phyloP scores from a whole-genome alignment of 2,797 vertebrate species.

The Hyperoplus immaculatus region DNA sequence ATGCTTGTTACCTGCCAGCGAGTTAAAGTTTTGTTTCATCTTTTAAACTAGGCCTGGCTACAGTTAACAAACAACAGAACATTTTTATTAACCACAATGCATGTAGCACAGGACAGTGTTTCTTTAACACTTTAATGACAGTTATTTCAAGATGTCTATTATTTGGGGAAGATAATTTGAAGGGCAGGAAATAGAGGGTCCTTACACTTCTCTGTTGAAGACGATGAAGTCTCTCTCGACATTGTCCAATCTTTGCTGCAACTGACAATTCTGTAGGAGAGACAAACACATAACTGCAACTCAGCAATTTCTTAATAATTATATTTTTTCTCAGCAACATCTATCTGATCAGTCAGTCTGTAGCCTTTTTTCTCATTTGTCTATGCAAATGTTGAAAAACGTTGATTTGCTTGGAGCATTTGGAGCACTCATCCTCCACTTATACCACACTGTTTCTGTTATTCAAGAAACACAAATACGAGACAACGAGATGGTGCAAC shows the following conservation, averaged over 20 bases:
- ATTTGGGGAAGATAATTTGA: background rate
- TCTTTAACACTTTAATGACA: background rate
- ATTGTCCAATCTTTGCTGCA: constrained; percentile 93
- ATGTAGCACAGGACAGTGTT: background rate
- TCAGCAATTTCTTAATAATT: background rate
- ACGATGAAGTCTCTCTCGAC: constrained; percentile 96
- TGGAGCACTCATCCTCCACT: too few relatives aligned
- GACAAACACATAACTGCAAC: constrained; percentile 33
- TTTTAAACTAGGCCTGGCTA: background rate
- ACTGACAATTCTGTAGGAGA: constrained; percentile 87
- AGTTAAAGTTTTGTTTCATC: background rate
- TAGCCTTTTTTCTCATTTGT: too few relatives aligned
- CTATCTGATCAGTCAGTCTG: too few relatives aligned
- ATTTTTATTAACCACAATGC: background rate
- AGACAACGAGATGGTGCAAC: too few relatives aligned
- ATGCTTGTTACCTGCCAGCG: constrained; percentile 21
- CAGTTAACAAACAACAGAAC: background rate
- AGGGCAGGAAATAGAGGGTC: background rate
- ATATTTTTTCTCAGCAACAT: too few relatives aligned
- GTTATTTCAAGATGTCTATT: background rate
- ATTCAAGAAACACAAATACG: too few relatives aligned
- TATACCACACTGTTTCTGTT: too few relatives aligned
- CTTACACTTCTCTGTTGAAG: constrained; percentile 99
- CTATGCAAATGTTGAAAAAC: too few relatives aligned
- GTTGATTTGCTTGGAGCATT: too few relatives aligned